Base-by-base conservation (phyloP, 2,797 vertebrate species). In the Chrosomus eos region DNA sequence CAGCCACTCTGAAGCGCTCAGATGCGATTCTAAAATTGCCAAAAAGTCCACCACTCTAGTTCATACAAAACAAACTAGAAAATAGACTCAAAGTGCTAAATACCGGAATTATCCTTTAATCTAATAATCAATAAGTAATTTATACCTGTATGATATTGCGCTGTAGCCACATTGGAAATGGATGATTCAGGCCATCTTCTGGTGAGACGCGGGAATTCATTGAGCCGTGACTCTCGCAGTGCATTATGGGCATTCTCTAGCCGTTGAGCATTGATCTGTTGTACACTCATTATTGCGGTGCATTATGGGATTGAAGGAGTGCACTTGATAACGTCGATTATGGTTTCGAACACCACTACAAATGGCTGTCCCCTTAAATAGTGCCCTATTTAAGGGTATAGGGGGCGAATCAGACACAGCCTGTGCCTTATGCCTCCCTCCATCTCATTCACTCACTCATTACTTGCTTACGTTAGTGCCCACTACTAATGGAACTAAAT, bases 151-250 rank as follows among this genome's bases (percentile, higher is more conserved):
- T 14, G 11, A 14, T 45, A 14, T 45, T 43, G 13, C 3, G 11
- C 43, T 45, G 43, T 45, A 45, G 11, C 43, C 43, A 45, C 43
- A 45, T 45, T 45, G 43, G 43, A 45, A 3, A 45, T 4, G 43
- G 43, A 45, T 14, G 43, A 14, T 45, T 45, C 13, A 13, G 43
- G 43, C 13, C 43, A 45, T 45, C 11, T 45, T 14, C 11, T 45
- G 43, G 43, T 45, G 3, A 45, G 43, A 45, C 8, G 1, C 3
- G 0, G 21, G 3, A 55, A 23, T 55, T 23, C 3, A 55, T 55
- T 23, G 3, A 1, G 7, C 1, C 0, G 3, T 3, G 1, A 9
- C 21, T 53, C 3, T 58, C 23, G 9, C 23, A 23, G 23, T 55
- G 58, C 58, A 60, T 60, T 28, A 26, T 60, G n/a, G 58, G 11